These are phyloP conservation scores for Ophiodon elongatus DNA, from an alignment of 2,113 vertebrate species.

Conservation along the genomic window DNA sequence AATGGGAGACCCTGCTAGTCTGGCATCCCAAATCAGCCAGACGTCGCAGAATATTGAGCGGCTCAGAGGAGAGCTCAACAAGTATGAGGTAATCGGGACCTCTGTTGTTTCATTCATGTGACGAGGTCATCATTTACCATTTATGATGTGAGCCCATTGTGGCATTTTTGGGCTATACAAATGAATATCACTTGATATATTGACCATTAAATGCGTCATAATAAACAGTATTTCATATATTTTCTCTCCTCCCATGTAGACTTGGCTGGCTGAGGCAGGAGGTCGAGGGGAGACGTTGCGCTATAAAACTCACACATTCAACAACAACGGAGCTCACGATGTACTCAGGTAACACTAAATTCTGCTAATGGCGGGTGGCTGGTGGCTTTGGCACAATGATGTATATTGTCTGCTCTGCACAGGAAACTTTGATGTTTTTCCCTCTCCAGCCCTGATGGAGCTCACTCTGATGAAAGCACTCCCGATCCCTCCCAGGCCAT, in stretches of 20 bases:
- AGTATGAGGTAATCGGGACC: constrained; percentile 87
- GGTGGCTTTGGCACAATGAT: not conserved
- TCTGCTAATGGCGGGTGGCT: not conserved
- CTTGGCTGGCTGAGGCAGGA: constrained; percentile 89
- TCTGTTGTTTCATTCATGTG: constrained; percentile 19
- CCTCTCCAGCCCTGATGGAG: constrained; percentile 84
- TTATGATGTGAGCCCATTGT: not conserved
- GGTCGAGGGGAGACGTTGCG: constrained; percentile 85
- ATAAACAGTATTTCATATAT: not conserved
- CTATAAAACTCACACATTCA: constrained; percentile 82
- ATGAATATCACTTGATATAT: not conserved
- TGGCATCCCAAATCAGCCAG: constrained; percentile 89
- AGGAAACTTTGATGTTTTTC: not conserved
- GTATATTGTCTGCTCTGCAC: not conserved
- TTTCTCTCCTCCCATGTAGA: constrained; percentile 66
- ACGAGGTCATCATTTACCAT: not conserved
- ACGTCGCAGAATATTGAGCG: constrained; percentile 89
- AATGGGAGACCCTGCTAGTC: constrained; percentile 91
- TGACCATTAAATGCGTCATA: not conserved
- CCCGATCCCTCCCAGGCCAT: constrained; percentile 87
- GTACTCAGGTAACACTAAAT: constrained; percentile 81
- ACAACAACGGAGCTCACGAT: constrained; percentile 86
- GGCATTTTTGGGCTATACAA: not conserved
- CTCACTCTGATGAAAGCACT: constrained; percentile 84
- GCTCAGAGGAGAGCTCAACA: constrained; percentile 87